Percentiles rank a stretch among this genome's conserved stretches.
Evolutionary conservation across 2,888 invertebrate species (phyloP).

Genomic region (Mesorhabditis spiculigera): DNA sequence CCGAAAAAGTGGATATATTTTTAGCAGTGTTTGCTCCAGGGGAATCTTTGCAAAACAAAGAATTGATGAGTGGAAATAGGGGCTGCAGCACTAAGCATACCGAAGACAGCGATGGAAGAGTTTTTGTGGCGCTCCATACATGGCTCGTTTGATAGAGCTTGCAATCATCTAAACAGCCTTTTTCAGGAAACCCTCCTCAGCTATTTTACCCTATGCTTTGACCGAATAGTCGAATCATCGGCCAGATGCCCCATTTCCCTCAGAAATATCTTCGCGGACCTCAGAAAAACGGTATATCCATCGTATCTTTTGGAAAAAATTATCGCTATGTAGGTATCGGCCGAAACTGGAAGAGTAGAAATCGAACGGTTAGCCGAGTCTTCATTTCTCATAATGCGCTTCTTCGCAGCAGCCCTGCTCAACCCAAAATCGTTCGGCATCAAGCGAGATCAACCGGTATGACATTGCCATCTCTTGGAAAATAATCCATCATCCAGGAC

Average conservation of each 20-base stretch:
- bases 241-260: conserved; percentile 48
- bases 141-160: not conserved
- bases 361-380: conserved; percentile 50
- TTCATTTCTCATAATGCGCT: conserved; percentile 56
- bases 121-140: no score
- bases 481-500: conserved; percentile 29
- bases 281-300: conserved; percentile 46
- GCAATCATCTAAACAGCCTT: not conserved
- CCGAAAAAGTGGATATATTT: no score
- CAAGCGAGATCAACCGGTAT: conserved; percentile 44
- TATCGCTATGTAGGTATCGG: not conserved
- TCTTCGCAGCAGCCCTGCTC: conserved; percentile 56
- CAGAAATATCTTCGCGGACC: conserved; percentile 45
- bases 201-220: conserved; percentile 51
- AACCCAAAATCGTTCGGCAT: conserved; percentile 55
- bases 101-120: no score
- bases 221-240: conserved; percentile 45
- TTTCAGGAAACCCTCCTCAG: conserved; percentile 6
- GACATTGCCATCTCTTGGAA: conserved; percentile 1
- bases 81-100: no score
- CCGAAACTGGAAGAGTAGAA: conserved; percentile 24
- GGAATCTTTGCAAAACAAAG: no score
- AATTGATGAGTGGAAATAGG: no score
- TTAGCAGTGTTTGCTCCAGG: no score
- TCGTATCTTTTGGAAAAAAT: conserved; percentile 17